These are phyloP conservation scores for Riptortus pedestris DNA, from an alignment of 1,140 invertebrate genomes.

Conservation along the genomic window DNA sequence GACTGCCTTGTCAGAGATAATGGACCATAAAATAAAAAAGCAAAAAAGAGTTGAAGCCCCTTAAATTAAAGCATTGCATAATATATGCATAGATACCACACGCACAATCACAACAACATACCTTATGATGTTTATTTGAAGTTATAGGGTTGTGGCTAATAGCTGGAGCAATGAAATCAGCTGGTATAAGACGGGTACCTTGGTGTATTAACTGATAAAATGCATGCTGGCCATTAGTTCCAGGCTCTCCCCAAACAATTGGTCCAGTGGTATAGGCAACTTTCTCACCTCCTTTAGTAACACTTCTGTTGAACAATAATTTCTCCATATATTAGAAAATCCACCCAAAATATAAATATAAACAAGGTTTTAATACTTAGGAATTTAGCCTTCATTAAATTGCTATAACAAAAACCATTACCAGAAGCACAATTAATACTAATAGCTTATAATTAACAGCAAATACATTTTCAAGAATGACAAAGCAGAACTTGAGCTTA, in stretches of 20 bases:
- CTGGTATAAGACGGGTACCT: constrained; percentile 79
- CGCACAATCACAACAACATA: too few species aligned
- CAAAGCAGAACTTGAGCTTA: too few species aligned
- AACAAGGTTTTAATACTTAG: not conserved
- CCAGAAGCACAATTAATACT: too few species aligned
- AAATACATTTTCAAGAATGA: too few species aligned
- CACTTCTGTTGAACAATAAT: too few species aligned
- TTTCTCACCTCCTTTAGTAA: constrained; percentile 59
- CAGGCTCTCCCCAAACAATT: constrained; percentile 94
- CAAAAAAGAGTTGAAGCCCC: too few species aligned
- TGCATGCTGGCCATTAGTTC: constrained; percentile 98
- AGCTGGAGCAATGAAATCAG: constrained; percentile 92
- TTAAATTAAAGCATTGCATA: too few species aligned
- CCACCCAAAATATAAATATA: not conserved
- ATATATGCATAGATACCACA: too few species aligned
- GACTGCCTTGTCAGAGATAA: too few species aligned
- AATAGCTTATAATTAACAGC: too few species aligned
- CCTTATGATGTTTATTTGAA: constrained; percentile 57
- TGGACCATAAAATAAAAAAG: too few species aligned
- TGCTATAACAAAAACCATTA: too few species aligned
- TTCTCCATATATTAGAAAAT: constrained; percentile 24
- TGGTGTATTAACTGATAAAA: constrained; percentile 97
- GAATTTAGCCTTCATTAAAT: not conserved
- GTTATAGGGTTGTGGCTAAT: constrained; percentile 87
- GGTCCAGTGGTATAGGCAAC: constrained; percentile 82